Conservation (phyloP, 1,140 invertebrate species). For the Linepithema humile region DNA sequence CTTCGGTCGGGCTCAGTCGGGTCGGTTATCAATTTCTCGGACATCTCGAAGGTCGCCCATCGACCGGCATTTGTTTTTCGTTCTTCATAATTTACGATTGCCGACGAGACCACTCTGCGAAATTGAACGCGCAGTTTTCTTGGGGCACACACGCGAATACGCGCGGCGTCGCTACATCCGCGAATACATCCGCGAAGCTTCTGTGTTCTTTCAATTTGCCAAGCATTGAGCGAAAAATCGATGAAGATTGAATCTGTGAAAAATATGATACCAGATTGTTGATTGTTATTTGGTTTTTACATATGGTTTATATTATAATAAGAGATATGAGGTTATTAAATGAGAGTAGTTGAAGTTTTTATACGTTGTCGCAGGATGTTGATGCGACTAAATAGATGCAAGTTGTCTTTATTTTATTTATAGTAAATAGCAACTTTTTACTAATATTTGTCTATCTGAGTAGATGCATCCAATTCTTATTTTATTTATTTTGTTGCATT, state of each 20-base stretch:
- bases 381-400: too few species aligned
- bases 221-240: neutral
- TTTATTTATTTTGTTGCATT: too few species aligned
- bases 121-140: conserved; percentile 67
- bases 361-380: too few species aligned
- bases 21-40: conserved; percentile 74
- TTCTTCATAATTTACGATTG: conserved; percentile 52
- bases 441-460: too few species aligned
- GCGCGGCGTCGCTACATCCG: neutral
- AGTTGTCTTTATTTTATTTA: too few species aligned
- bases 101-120: conserved; percentile 59
- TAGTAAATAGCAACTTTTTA: too few species aligned
- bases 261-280: neutral
- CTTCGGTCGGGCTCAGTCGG: conserved; percentile 84
- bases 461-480: too few species aligned
- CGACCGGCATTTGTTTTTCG: conserved; percentile 55
- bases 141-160: neutral
- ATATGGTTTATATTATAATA: neutral
- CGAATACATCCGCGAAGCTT: neutral
- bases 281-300: neutral
- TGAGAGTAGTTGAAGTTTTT: too few species aligned
- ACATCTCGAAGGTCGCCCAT: conserved; percentile 2
- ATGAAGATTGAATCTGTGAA: neutral
- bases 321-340: too few species aligned
- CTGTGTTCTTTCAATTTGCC: neutral